These are phyloP conservation scores for Channa maculata DNA, from an alignment of 2,113 vertebrate species.

Conservation along the genomic window DNA sequence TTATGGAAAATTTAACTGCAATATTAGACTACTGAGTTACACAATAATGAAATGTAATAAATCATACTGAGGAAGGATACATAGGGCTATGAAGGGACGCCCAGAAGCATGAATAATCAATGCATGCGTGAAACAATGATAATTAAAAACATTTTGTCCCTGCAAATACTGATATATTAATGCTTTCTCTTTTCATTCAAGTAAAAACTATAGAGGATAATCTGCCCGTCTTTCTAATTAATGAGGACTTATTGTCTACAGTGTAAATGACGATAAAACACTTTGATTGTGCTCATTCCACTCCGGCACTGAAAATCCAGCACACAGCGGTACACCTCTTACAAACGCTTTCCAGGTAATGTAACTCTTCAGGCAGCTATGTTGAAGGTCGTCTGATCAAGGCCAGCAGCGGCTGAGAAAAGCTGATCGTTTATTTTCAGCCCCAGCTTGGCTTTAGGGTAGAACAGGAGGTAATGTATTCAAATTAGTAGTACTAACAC, in stretches of 20 bases:
- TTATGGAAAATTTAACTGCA: constrained; percentile 30
- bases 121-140: neutral
- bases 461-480: constrained; percentile 7
- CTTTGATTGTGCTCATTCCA: no score
- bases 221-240: neutral
- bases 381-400: constrained; percentile 26
- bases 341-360: constrained; percentile 2
- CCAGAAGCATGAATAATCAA: neutral
- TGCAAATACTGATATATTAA: constrained; percentile 4
- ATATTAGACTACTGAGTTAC: constrained; percentile 22
- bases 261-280: neutral
- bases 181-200: neutral
- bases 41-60: constrained; percentile 23
- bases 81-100: neutral
- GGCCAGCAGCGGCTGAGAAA: constrained; percentile 9
- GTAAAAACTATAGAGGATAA: neutral
- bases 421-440: constrained; percentile 1
- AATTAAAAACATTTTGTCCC: neutral
- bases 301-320: neutral
- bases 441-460: neutral
- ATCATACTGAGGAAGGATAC: constrained; percentile 16
- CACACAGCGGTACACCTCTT: neutral
- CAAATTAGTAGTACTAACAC: constrained; percentile 2
- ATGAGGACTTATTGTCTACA: neutral
- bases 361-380: neutral